These are phyloP conservation scores for Galeopsomyia nigrocyanea DNA, from an alignment of 2,888 invertebrate genomes.

Conservation along the genomic window DNA sequence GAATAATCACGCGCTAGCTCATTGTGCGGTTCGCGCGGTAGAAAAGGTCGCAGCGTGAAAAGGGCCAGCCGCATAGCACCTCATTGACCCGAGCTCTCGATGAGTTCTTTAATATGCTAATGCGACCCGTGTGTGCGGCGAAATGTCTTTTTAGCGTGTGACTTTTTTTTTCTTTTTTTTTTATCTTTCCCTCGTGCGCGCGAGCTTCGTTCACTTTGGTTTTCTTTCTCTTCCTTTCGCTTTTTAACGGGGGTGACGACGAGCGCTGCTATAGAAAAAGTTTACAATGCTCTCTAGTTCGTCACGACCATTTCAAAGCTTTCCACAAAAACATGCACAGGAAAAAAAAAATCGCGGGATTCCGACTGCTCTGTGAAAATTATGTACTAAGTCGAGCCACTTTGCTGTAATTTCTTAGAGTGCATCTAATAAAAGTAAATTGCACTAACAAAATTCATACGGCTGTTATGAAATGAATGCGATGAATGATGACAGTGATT, in stretches of 20 bases:
- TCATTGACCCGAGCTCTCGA: constrained; percentile 27
- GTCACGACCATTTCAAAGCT: constrained; percentile 15
- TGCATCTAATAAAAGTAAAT: too few species aligned
- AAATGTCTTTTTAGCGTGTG: constrained; percentile 22
- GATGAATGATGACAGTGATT: too few species aligned
- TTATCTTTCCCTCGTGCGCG: too few species aligned
- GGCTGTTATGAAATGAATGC: too few species aligned
- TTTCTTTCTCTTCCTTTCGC: background rate
- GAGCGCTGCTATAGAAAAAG: constrained; percentile 20
- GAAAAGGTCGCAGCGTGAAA: too few species aligned
- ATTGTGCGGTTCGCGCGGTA: too few species aligned
- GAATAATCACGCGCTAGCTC: too few species aligned
- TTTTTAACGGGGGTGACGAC: background rate
- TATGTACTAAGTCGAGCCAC: too few species aligned
- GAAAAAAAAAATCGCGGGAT: background rate
- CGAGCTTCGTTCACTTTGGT: background rate
- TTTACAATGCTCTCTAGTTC: constrained; percentile 24
- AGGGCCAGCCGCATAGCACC: background rate
- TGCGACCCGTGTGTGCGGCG: constrained; percentile 28
- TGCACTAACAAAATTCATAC: too few species aligned
- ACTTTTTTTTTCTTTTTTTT: too few species aligned
- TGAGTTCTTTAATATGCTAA: constrained; percentile 47
- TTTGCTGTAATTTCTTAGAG: too few species aligned
- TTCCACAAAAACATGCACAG: background rate
- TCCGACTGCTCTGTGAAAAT: too few species aligned